Base-by-base conservation (phyloP, 1,140 invertebrate genomes). In the Dinothrombium tinctorium region DNA sequence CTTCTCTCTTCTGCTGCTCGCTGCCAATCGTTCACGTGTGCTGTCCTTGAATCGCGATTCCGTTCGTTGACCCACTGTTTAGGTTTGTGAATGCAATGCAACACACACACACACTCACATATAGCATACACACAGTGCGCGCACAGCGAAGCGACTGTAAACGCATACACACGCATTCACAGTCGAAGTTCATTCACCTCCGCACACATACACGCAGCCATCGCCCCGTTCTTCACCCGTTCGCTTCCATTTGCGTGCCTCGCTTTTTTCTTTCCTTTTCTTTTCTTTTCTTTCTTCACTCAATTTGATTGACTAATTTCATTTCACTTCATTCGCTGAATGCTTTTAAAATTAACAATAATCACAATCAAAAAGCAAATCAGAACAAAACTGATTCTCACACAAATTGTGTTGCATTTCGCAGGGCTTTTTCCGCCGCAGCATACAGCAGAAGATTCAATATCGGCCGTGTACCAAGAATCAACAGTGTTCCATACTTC, bases 401-500 rank as follows among this genome's bases (percentile, higher is more conserved):
- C n/a, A n/a, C n/a, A n/a, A n/a, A n/a, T 8, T 28, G 26, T 29
- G 4, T 29, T 29, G n/a, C n/a, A n/a, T n/a, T 29, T 29, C 15
- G 15, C 28, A 66, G 68, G 67, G 67, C n/a, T 69, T 69, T 52
- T 71, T 71, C 64, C 63, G 70, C 52, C 63, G 74, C 57, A 78
- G 80, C 63, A 92, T 94, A 57, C 87, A 94, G 64, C 86, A 94
- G 67, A 92, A 94, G 66, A 92, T 94, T 47, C 83, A 90, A 60
- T 94, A 92, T 65, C 69, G 87, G 51, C 84, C 86, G 24, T 94
- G 87, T 66, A 89, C 83, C 53, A 90, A 92, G 63, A 90, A 87
- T 60, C 86, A 94, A 59, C 82, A 92, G 68, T 94, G 87, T 65
- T 79, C 80, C 61, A 94, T 94, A 51, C 68, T 92, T 41, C 69